Base-by-base conservation (phyloP, 1,140 invertebrate genomes). In the Ceratosolen solmsi region DNA sequence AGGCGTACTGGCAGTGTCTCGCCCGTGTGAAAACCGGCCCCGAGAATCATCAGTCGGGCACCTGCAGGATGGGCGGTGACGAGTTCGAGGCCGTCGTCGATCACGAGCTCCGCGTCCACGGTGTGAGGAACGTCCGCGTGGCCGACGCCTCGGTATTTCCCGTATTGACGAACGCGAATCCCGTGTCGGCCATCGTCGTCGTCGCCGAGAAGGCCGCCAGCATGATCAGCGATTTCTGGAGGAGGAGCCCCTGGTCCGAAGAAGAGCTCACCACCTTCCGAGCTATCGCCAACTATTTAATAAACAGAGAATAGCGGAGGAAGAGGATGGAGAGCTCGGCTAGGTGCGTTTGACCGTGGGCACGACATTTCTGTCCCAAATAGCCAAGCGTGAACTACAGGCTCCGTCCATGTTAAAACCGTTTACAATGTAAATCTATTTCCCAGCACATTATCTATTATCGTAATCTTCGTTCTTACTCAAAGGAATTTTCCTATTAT, bases 121-220 rank as follows among this genome's bases (percentile, higher is more conserved):
- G 93, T 13, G 78, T 92, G 0, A 11, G 75, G 9, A 89, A 91
- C 84, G 78, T 93, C 77, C 87, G 93, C 51, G 93, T 94, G 0
- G 92, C 93, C 5, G 93, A 94, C 84, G 92, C 93, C 17, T 93
- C 93, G 0, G 88, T 94, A 20, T 93, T 94, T 82, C 94, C 94
- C 3, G 87, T 87, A 27, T 86, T 93, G 41, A 91, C 92, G 22
- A 93, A 93, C 56, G 86, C 91, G 0, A 93, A 93, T 84, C 92
- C 92, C 0, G 87, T 91, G 27, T 92, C 92, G 20, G 86, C 89
- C 3, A 91, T 92, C 17, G 89, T 94, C 70, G 93, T 93, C 92
- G 87, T 93, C 2, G 93, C 91, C 1, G 93, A 94, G 78, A 94
- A 93, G 84, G 92, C 89, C 33, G 87, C 93, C 0, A 92, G 93